Evolutionary conservation across 2,888 invertebrate species (phyloP), one percentile per base, ranked within the genome.

Genomic region (Thysanoteuthis rhombus): DNA sequence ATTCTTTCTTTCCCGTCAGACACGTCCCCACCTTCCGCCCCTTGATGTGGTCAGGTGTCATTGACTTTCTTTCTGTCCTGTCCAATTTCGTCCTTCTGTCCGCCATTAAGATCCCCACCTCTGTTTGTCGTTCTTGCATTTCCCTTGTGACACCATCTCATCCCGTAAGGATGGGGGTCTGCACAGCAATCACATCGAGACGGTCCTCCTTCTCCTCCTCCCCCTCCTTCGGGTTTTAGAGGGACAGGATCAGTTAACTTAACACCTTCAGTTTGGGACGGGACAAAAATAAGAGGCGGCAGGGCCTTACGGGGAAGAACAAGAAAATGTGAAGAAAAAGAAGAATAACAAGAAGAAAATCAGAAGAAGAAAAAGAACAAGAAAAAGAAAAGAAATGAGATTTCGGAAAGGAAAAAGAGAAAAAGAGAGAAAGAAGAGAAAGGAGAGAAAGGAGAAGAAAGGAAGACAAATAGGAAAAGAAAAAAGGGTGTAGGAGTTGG

Each of bases 21-120:
- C n/a, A 25, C 16, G 75, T 75, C n/a, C 10, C 16, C 75, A 75
- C n/a, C 75, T 75, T n/a, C n/a, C n/a, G n/a, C 12, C 36, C 16
- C 75, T 75, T 75, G n/a, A 75, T 75, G 75, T 75, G 75, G 75
- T 75, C 75, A 75, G 75, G 75, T 75, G 75, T 75, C 75, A 75
- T 75, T 75, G 75, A 36, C 75, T n/a, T 75, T n/a, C n/a, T n/a
- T 75, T 75, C 75, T 75, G n/a, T 75, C 75, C n/a, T 75, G 75
- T 75, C 75, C 75, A 75, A 75, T 75, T 75, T 75, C 75, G 75
- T 75, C 75, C 16, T 4, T 75, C 8, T 75, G 10, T n/a, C 12
- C 75, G 16, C n/a, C 75, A 75, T 75, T 75, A 75, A 75, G n/a
- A 16, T 36, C 75, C 19, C n/a, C 36, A 16, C 75, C n/a, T 75